phyloP scores from a whole-genome alignment of 2,888 invertebrate species.

The Mycalesis mineus region DNA sequence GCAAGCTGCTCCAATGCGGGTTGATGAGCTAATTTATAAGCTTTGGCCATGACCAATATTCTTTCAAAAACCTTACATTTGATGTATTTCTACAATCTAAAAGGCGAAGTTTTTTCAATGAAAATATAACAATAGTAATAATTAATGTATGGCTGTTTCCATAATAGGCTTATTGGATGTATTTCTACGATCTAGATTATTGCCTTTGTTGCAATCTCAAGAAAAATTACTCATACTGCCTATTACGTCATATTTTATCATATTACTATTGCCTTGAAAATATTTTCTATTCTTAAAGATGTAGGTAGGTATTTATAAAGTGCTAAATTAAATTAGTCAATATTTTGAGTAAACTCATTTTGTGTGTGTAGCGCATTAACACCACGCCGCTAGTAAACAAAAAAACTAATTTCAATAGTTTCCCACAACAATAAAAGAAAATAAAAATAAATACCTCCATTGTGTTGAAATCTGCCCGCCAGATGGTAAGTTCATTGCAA shows the following conservation, averaged over 20 bases:
- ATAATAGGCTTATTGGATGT: neutral
- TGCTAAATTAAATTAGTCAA: slow-evolving; percentile 10
- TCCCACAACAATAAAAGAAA: slow-evolving; percentile 10
- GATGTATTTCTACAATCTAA: too few relatives aligned
- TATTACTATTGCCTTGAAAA: neutral
- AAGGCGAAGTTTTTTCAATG: too few relatives aligned
- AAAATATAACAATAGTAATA: too few relatives aligned
- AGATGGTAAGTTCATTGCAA: slow-evolving; percentile 35
- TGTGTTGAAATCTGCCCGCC: slow-evolving; percentile 31
- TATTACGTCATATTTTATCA: neutral
- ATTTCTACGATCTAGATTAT: neutral
- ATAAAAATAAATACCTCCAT: slow-evolving; percentile 3
- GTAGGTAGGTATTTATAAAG: neutral
- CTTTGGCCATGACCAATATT: too few relatives aligned
- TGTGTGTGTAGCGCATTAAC: slow-evolving; percentile 14
- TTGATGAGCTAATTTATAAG: too few relatives aligned
- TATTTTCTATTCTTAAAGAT: neutral
- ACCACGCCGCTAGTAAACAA: slow-evolving; percentile 17
- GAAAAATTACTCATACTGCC: neutral
- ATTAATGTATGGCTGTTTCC: too few relatives aligned
- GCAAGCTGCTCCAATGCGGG: too few relatives aligned
- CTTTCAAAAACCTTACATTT: too few relatives aligned
- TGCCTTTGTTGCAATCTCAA: neutral
- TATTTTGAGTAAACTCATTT: neutral
- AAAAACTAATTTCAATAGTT: slow-evolving; percentile 16